Percentiles rank a stretch among this genome's conserved stretches.
These are phyloP conservation scores for Drosophila nr. medialis DNA, from an alignment of 2,888 invertebrate species.

Conservation along the genomic window DNA sequence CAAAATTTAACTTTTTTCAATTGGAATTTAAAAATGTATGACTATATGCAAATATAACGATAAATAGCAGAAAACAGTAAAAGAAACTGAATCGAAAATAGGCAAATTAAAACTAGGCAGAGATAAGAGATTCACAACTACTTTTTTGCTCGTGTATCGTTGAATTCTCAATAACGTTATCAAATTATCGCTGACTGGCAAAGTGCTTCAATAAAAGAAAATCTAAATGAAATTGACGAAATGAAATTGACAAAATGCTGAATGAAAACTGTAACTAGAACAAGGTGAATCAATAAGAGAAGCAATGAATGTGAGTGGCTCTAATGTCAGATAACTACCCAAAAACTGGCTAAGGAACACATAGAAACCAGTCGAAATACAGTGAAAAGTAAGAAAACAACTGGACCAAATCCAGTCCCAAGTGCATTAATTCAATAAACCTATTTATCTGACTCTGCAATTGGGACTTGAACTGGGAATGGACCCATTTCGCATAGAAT, in stretches of 20 bases:
- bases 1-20: constrained; percentile 7
- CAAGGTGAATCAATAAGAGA: constrained; percentile 42
- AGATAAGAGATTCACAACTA: neutral
- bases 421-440: constrained; percentile 76
- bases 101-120: neutral
- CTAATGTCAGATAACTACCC: constrained; percentile 41
- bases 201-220: neutral
- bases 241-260: constrained; percentile 7
- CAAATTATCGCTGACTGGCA: neutral
- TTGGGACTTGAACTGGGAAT: constrained; percentile 39
- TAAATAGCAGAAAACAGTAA: constrained; percentile 9
- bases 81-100: neutral
- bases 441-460: constrained; percentile 64
- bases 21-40: constrained; percentile 7
- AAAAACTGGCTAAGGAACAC: neutral
- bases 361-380: constrained; percentile 34
- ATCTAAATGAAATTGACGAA: neutral
- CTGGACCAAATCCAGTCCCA: constrained; percentile 21
- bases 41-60: constrained; percentile 21
- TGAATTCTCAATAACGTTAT: neutral
- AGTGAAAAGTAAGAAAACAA: constrained; percentile 20
- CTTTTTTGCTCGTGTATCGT: neutral
- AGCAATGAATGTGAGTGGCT: constrained; percentile 32
- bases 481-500: constrained; percentile 61
- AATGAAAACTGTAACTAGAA: constrained; percentile 23